Percentiles rank a stretch among this genome's conserved stretches.
Conservation (phyloP, 2,888 invertebrate species). For the Ferrisia virgata region DNA sequence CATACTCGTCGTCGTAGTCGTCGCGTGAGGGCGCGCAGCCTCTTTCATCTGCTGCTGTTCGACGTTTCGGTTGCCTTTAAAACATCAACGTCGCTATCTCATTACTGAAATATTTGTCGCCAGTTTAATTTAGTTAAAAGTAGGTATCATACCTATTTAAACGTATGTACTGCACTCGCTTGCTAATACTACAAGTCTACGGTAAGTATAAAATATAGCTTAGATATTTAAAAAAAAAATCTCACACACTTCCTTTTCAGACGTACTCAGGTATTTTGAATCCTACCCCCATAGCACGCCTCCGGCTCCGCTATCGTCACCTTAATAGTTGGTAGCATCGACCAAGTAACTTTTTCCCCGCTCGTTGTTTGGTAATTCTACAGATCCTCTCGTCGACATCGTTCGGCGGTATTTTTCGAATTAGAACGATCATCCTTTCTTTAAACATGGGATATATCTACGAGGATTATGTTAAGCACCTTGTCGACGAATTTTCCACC, state of each 20-base stretch:
- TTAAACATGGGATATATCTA: neutral
- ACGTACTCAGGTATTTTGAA: neutral
- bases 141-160: neutral
- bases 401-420: neutral
- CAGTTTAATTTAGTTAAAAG: constrained; percentile 16
- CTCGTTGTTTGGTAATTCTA: too few species aligned
- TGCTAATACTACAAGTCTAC: too few species aligned
- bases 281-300: neutral
- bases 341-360: neutral
- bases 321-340: neutral
- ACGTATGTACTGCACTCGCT: neutral
- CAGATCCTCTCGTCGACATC: neutral
- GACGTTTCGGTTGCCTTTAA: neutral
- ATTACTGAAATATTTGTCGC: constrained; percentile 26
- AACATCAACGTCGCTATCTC: neutral
- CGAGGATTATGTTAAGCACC: neutral
- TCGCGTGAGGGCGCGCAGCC: too few species aligned
- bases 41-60: neutral
- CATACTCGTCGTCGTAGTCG: neutral
- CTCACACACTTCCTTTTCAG: too few species aligned
- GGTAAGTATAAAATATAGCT: too few species aligned
- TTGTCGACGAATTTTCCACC: neutral
- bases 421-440: neutral
- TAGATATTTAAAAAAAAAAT: neutral
- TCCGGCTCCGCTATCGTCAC: neutral